Evolutionary conservation across 2,888 invertebrate species (phyloP), one percentile per base, ranked within the genome.

Genomic region (Siphlonurus alternatus): DNA sequence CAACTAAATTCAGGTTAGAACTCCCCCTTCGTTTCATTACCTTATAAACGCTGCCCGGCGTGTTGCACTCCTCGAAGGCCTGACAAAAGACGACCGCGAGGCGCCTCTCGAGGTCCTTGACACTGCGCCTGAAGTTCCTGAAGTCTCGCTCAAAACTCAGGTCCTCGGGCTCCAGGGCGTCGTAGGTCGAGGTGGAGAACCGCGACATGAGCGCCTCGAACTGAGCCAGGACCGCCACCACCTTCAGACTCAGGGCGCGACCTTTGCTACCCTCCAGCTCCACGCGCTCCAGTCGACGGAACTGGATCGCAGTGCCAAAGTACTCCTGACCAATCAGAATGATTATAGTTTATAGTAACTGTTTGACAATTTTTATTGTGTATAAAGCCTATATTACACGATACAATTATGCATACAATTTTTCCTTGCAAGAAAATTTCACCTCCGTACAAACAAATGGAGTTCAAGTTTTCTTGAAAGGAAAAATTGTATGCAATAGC

Each of bases 221-320:
- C 60, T 76, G 73, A 60, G 73, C 71, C 69, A 73, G 66, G 2
- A 72, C 65, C n/a, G 73, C 71, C 15, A 71, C 71, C 1, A 83
- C 76, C 66, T 80, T 81, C 1, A 76, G 73, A 63, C 81, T 81
- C 18, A 86, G 77, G 23, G 76, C 78, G 68, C 83, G 83, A 1
- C 86, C 87, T 65, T 82, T 79, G 5, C 85, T 72, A 0, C 87
- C 90, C 56, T 86, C 86, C 64, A 90, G 81, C 72, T 88, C 88
- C 1, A 92, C 84, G 73, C 90, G 92, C 74, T 96, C 95, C 66
- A 95, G 75, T 73, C 93, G 93, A 59, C 84, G 76, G 74, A 92
- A 92, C 73, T 95, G 94, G 1, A 85, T 78, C 0, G 87, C 87
- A 0, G 88, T 85, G 56, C 84, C 82, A 68, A 94, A 83, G 67